Base-by-base conservation (phyloP, 2,888 invertebrate genomes). In the Tinea trinotella region DNA sequence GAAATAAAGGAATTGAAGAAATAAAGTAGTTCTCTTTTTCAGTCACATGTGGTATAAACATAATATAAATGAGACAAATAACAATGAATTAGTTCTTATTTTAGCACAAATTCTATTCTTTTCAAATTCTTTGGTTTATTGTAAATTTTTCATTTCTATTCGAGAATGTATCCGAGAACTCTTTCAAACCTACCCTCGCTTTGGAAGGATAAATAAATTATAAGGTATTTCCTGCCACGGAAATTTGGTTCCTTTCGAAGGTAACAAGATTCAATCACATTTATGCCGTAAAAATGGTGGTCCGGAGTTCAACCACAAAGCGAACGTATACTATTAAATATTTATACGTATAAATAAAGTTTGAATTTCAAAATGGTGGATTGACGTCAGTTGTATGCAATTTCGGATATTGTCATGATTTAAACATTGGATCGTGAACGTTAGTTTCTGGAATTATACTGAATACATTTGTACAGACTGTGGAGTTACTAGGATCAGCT, bases 191-290 rank as follows among this genome's bases (percentile, higher is more conserved):
- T 7, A 48, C 19, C 48, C 48, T 7, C n/a, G 48, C 18, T 48
- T 18, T 48, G 19, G 48, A 19, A 10, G 20, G 18, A 17, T 65
- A 67, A 67, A 68, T 69, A 70, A 64, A 67, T 64, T 66, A 65
- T 63, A 61, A 59, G 57, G 61, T 61, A 64, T 62, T 64, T 65
- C 62, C 64, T 59, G 60, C 60, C 57, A 59, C 65, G 65, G 63
- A 67, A 62, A 67, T 66, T 66, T 63, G 65, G 64, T 65, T 63
- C 67, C 64, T 61, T 64, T 61, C 61, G 62, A 62, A 60, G 60
- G 65, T 70, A 71, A 70, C 67, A 64, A 69, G 67, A 70, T 73
- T 71, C 68, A 66, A 68, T 65, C 64, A 66, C 64, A 70, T 64
- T 59, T 40, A 64, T 69, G 62, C 62, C 66, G 64, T 63, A 68